These are phyloP conservation scores for Drosophila subsilvestris DNA, from an alignment of 2,888 invertebrate species.

Conservation along the genomic window DNA sequence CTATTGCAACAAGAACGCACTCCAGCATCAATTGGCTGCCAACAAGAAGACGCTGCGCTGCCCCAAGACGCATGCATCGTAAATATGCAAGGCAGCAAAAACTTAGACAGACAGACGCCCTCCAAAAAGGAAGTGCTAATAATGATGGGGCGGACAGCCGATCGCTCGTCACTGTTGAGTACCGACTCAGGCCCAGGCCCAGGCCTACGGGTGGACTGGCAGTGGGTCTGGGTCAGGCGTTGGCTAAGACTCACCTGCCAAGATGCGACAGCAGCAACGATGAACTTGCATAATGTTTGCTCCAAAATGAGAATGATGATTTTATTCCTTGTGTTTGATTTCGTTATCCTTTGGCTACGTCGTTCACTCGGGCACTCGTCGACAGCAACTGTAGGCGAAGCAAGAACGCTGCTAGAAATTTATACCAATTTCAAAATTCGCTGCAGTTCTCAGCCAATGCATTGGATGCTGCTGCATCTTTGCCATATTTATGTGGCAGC, in stretches of 20 bases:
- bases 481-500: slow-evolving; percentile 82
- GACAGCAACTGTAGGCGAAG: slow-evolving; percentile 54
- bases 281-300: slow-evolving; percentile 40
- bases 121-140: slow-evolving; percentile 75
- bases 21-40: slow-evolving; percentile 68
- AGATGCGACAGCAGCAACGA: slow-evolving; percentile 34
- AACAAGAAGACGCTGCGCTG: slow-evolving; percentile 58
- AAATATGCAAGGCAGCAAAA: slow-evolving; percentile 77
- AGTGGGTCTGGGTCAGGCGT: slow-evolving; percentile 44
- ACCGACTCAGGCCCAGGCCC: slow-evolving; percentile 53
- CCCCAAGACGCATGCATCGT: slow-evolving; percentile 73
- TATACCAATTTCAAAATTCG: slow-evolving; percentile 56
- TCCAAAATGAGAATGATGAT: background rate
- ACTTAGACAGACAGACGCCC: slow-evolving; percentile 73
- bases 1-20: slow-evolving; percentile 54
- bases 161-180: slow-evolving; percentile 70
- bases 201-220: slow-evolving; percentile 4
- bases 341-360: slow-evolving; percentile 17
- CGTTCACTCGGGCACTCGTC: slow-evolving; percentile 20
- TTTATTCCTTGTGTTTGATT: background rate
- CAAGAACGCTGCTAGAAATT: slow-evolving; percentile 48
- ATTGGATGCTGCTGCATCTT: slow-evolving; percentile 64
- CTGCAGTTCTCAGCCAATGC: slow-evolving; percentile 1
- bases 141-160: slow-evolving; percentile 63
- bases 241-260: slow-evolving; percentile 67